Evolutionary conservation across 2,113 vertebrate genomes (phyloP).

Genomic region (Pleuronectes platessa): DNA sequence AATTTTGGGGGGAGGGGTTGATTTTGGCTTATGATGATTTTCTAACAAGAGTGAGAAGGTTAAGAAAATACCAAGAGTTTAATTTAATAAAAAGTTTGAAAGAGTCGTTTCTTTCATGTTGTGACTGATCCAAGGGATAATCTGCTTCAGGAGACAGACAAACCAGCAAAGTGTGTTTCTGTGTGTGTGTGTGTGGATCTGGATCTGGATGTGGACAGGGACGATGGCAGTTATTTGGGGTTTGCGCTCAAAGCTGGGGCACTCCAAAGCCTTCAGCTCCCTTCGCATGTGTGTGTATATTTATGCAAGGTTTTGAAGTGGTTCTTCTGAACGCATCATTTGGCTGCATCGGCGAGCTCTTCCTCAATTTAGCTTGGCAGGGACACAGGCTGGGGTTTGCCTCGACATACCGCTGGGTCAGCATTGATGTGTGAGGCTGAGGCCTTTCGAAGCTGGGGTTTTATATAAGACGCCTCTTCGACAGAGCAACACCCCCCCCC

Average conservation of each 20-base stretch:
- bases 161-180: not conserved
- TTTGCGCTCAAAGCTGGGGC: constrained; percentile 54
- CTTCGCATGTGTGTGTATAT: constrained; percentile 71
- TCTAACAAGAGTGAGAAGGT: constrained; percentile 24
- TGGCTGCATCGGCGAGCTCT: constrained; percentile 72
- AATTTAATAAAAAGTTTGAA: constrained; percentile 10
- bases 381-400: constrained; percentile 57
- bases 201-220: constrained; percentile 46
- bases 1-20: constrained; percentile 52
- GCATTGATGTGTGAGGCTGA: constrained; percentile 70
- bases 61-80: not conserved
- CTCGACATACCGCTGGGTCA: constrained; percentile 70
- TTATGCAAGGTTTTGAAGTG: constrained; percentile 77
- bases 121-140: not conserved
- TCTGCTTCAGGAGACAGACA: constrained; percentile 10
- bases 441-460: constrained; percentile 68
- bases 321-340: constrained; percentile 80
- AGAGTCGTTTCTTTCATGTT: not conserved
- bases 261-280: constrained; percentile 57
- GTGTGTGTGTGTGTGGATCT: constrained; percentile 18
- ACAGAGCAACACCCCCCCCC: not conserved
- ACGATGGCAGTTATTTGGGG: constrained; percentile 62
- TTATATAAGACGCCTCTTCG: constrained; percentile 57
- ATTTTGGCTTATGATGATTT: constrained; percentile 41
- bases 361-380: constrained; percentile 77